phyloP scores from a whole-genome alignment of 2,797 vertebrate species.

The Propithecus perrieri region DNA sequence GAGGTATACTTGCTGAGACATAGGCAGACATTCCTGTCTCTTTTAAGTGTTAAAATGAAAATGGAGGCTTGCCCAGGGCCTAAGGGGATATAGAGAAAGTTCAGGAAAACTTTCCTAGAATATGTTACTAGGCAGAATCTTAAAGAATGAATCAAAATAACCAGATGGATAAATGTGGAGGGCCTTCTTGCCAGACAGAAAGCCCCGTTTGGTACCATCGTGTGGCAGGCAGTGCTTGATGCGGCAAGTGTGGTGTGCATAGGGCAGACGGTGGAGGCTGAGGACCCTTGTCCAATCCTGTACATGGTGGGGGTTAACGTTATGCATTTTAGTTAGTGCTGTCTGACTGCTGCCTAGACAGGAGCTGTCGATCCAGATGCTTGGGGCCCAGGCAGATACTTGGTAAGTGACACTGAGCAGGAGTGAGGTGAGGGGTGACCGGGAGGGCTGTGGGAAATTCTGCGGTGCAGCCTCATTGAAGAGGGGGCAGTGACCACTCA shows the following conservation, averaged over 20 bases:
- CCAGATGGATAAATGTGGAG: background rate
- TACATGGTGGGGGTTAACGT: accelerated
- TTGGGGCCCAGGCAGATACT: background rate
- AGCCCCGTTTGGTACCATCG: background rate
- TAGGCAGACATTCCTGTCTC: background rate
- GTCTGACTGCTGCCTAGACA: background rate
- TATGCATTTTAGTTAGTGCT: background rate
- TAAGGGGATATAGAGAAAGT: background rate
- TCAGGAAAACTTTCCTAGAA: background rate
- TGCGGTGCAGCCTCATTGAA: background rate
- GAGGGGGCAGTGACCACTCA: background rate
- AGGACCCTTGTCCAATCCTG: background rate
- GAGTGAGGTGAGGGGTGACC: background rate
- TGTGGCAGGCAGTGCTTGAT: background rate
- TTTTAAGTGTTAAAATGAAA: background rate
- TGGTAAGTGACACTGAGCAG: background rate
- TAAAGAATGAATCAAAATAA: background rate
- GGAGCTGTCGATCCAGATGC: background rate
- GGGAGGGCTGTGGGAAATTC: background rate
- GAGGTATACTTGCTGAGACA: background rate
- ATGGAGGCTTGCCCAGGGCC: background rate
- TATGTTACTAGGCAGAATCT: background rate
- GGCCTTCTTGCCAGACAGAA: background rate
- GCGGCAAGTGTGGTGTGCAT: accelerated
- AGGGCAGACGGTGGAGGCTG: background rate